Base-by-base conservation (phyloP, 2,113 vertebrate genomes). In the Mixornis gularis region DNA sequence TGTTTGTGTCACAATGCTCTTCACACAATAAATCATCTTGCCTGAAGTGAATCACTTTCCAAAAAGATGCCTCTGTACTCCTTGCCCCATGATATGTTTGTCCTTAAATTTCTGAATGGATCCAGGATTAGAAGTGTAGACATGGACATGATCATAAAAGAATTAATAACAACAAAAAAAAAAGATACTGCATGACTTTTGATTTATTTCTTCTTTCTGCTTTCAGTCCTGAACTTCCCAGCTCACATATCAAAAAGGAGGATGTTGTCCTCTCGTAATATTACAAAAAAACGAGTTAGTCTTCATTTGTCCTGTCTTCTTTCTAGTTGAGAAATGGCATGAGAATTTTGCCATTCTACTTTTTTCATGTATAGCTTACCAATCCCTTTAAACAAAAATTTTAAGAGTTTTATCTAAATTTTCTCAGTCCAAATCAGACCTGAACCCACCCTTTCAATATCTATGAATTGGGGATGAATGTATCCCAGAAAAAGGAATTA, bases 1-100 rank as follows among this genome's bases (percentile, higher is more conserved):
- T 87, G 84, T 87, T 95, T 90, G 87, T 95, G 95, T 93, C 95
- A 96, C 83, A 86, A 66, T 1, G 2, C 73, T 94, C 77, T 97
- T 95, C 90, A 83, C 82, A 94, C 15, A 5, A 95, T 96, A 96
- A 95, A 97, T 95, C 89, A 79, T 94, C 73, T 88, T 85, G 52
- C 10, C 69, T 87, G 48, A 92, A 96, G 48, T 95, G 95, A 97
- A 84, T 96, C 94, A 95, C 72, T 95, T 85, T 85, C 79, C 29
- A 6, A 87, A 94, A 77, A 86, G 83, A 90, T 83, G 85, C 24
- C 30, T 80, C 27, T 55, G 21, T 20, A 58, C 51, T 89, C 48
- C 77, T 92, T 89, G 21, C 17, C 21, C n/a, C 13, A 77, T 63
- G 38, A 46, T 93, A 43, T 73, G 32, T 96, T 97, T 94, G 68